Conservation (phyloP, 2,888 invertebrate species). For the Malachius bipustulatus region DNA sequence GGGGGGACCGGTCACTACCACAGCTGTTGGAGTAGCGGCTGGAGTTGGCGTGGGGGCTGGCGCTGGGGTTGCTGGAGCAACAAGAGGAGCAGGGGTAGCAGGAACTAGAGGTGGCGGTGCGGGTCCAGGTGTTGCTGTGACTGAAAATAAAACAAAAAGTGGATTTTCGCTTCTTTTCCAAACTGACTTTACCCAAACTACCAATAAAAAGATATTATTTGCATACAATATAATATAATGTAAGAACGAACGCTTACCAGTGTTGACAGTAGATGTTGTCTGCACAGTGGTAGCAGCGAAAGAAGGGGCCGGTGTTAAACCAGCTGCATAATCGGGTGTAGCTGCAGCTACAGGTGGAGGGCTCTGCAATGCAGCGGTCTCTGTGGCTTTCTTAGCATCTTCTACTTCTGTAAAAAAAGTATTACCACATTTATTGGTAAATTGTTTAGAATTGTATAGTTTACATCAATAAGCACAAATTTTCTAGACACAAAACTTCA, state of each 20-base stretch:
- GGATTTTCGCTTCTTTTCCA: no score
- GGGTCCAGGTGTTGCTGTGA: neutral
- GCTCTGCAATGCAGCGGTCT: conserved; percentile 30
- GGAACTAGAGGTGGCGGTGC: conserved; percentile 11
- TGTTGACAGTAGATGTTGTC: conserved; percentile 26
- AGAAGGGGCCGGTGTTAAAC: conserved; percentile 49
- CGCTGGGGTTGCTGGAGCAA: conserved; percentile 34
- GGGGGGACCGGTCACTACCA: conserved; percentile 17
- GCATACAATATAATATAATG: no score
- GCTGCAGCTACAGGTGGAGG: conserved; percentile 28
- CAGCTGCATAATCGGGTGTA: conserved; percentile 78
- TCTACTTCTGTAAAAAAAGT: conserved; percentile 44
- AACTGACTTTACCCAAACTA: no score
- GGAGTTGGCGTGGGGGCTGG: conserved; percentile 34
- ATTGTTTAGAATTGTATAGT: no score
- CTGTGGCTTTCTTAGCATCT: conserved; percentile 51
- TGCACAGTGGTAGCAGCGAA: conserved; percentile 37
- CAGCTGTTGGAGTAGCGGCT: conserved; percentile 25
- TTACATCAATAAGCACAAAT: no score
- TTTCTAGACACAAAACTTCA: no score
- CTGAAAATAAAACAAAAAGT: no score
- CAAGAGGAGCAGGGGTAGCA: conserved; percentile 36
- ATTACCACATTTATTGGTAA: no score
- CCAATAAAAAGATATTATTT: no score
- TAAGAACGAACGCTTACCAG: no score